A percentile compares a stretch with the other conserved stretches of the same genome.
Conservation (phyloP, 2,888 invertebrate genomes). For the Pheosia gnoma region DNA sequence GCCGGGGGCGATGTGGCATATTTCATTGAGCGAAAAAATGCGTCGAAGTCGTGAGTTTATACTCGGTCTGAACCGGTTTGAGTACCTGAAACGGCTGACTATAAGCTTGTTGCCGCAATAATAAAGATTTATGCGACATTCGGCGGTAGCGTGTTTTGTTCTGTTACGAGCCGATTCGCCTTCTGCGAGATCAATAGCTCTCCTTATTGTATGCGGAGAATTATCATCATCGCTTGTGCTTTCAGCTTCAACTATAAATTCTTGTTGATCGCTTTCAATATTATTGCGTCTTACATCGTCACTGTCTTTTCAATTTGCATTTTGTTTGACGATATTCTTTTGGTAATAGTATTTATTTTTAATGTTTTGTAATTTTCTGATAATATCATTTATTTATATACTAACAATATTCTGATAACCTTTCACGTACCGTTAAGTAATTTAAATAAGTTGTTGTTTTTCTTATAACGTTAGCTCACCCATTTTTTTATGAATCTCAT, state of each 20-base stretch:
- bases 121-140: slow-evolving; percentile 84
- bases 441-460: not conserved
- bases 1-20: slow-evolving; percentile 79
- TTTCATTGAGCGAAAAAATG: slow-evolving; percentile 83
- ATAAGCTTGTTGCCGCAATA: slow-evolving; percentile 83
- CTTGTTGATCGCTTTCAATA: slow-evolving; percentile 62
- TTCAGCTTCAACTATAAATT: slow-evolving; percentile 70
- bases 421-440: not conserved
- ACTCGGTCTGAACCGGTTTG: slow-evolving; percentile 75
- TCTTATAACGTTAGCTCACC: not conserved
- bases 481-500: not conserved
- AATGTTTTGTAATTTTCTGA: slow-evolving; percentile 1
- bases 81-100: slow-evolving; percentile 80
- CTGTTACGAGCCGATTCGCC: slow-evolving; percentile 81
- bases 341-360: slow-evolving; percentile 29
- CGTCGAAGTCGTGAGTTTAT: slow-evolving; percentile 80
- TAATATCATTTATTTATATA: not conserved
- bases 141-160: slow-evolving; percentile 83
- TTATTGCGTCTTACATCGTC: slow-evolving; percentile 75
- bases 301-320: slow-evolving; percentile 56
- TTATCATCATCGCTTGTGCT: slow-evolving; percentile 73
- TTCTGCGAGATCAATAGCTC: slow-evolving; percentile 81
- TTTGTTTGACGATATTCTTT: slow-evolving; percentile 45
- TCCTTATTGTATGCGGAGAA: slow-evolving; percentile 78
- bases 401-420: not conserved